phyloP scores from a whole-genome alignment of 1,140 invertebrate species.

The Diabrotica virgifera region DNA sequence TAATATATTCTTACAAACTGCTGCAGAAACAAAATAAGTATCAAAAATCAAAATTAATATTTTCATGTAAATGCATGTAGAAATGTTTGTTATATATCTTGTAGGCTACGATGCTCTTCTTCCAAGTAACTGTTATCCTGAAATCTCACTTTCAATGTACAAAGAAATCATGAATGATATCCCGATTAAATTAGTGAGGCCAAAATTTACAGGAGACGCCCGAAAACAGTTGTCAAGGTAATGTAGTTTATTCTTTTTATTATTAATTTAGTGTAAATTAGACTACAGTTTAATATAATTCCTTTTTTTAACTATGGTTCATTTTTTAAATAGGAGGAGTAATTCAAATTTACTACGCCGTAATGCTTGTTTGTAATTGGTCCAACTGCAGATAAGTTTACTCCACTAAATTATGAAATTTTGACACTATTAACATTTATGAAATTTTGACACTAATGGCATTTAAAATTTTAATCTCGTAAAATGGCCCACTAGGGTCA shows the following conservation, averaged over 20 bases:
- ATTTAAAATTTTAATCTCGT: too few species aligned
- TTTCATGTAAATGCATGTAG: neutral
- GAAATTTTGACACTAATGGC: too few species aligned
- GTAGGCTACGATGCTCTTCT: constrained; percentile 82
- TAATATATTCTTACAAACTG: neutral
- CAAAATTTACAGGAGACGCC: constrained; percentile 93
- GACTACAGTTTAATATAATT: neutral
- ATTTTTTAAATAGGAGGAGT: too few species aligned
- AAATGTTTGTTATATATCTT: constrained; percentile 5
- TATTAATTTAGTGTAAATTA: constrained; percentile 9
- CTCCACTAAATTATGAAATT: too few species aligned
- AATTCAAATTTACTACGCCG: too few species aligned
- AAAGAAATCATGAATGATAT: constrained; percentile 98
- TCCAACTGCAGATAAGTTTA: too few species aligned
- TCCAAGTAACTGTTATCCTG: constrained; percentile 86
- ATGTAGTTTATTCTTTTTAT: neutral
- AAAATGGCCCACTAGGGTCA: too few species aligned
- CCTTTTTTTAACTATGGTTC: too few species aligned
- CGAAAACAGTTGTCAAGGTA: constrained; percentile 86
- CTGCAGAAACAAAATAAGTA: neutral
- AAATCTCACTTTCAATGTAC: constrained; percentile 93
- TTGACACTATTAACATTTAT: too few species aligned
- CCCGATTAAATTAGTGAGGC: constrained; percentile 90
- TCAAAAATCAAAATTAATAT: neutral
- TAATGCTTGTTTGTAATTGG: too few species aligned